Conservation (phyloP, 2,797 vertebrate species). For the Synaphobranchus kaupii region DNA sequence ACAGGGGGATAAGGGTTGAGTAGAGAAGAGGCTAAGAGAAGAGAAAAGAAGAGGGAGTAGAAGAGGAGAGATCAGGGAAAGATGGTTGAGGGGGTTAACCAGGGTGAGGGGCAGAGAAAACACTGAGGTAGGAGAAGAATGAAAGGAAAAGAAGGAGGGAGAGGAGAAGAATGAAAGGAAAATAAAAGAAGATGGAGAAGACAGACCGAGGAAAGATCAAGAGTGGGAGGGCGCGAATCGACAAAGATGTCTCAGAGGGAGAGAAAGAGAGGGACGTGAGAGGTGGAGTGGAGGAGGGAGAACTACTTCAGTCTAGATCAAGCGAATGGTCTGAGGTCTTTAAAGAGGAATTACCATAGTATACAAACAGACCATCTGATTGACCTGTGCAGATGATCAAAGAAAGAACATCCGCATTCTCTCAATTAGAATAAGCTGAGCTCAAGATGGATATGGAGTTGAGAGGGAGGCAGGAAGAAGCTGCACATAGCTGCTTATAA, state of each 20-base stretch:
- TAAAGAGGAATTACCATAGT: neutral
- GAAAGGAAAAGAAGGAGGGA: neutral
- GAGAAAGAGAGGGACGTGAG: neutral
- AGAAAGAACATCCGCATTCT: neutral
- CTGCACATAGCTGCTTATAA: neutral
- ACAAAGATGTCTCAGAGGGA: neutral
- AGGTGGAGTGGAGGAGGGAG: neutral
- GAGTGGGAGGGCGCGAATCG: neutral
- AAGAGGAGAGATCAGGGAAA: neutral
- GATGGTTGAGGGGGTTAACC: neutral
- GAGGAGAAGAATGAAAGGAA: neutral
- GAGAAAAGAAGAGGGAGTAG: neutral
- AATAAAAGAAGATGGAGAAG: neutral
- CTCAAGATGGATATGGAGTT: neutral
- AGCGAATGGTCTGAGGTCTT: neutral
- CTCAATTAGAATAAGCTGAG: neutral
- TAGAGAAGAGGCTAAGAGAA: neutral
- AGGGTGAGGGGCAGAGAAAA: neutral
- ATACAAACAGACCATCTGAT: conserved; percentile 24
- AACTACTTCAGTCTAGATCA: neutral
- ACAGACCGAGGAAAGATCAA: neutral
- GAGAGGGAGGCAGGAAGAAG: neutral
- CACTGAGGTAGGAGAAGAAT: neutral
- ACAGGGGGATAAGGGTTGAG: neutral
- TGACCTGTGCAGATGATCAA: neutral